Evolutionary conservation across 1,140 invertebrate genomes (phyloP), one percentile per base, ranked within the genome.

Genomic region (Pseudomyrmex concolor): DNA sequence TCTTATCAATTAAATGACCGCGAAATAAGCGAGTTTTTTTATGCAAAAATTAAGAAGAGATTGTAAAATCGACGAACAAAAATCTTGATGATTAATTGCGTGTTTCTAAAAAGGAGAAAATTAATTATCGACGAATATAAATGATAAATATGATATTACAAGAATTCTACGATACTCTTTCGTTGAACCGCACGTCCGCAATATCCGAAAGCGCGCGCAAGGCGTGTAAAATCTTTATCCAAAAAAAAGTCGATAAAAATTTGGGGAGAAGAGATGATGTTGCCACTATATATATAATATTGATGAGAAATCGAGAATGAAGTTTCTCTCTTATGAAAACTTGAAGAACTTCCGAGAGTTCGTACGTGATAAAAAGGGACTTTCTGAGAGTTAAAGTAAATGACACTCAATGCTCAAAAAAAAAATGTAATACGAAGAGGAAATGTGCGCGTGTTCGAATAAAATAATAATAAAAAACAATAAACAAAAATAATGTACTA

Each of bases 231-330:
- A 57, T 57, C 7, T 8, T 15, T 0, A 51, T n/a, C 13, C 4
- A 3, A 22, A 2, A 43, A 19, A 43, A 45, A 51, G 1, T 51
- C 9, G 9, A 45, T 54, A 19, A 62, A 62, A 63, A 10, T 22
- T 74, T 63, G 0, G 5, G 19, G 2, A 51, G 10, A 76, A 9
- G 2, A 34, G 2, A 50, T 25, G 15, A 62, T 13, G 10, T 64
- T 72, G 45, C 15, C 3, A 66, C 9, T 19, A 19, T 25, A 34
- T 34, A 13, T 77, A 22, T 1, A 67, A 66, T 54, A 66, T 77
- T 67, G 19, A 68, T 77, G 13, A 77, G 17, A 17, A n/a, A 17
- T 15, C n/a, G 43, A 51, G 51, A 77, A 77, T n/a, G 19, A 19
- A 67, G 13, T 34, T 34, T 64, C 13, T 13, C 2, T 25, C 9